phyloP scores from a whole-genome alignment of 2,113 vertebrate species.

The Brevimyrus niger region DNA sequence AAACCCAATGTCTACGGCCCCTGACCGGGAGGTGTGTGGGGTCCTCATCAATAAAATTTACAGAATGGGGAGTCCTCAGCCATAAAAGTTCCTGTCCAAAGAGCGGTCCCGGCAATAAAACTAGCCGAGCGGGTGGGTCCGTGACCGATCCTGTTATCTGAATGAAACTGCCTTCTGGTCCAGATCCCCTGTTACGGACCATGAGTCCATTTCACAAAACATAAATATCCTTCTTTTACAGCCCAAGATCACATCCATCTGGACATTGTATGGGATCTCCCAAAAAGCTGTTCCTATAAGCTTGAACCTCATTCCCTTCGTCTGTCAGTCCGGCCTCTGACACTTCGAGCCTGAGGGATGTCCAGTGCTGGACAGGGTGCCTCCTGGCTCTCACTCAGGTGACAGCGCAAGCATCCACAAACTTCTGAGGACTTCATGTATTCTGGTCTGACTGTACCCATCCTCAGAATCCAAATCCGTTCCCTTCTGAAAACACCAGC shows the following conservation, averaged over 20 bases:
- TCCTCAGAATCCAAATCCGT: neutral
- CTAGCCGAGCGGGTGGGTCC: neutral
- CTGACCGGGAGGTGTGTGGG: neutral
- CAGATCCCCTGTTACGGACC: neutral
- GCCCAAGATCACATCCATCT: neutral
- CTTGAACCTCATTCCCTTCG: neutral
- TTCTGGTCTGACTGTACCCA: neutral
- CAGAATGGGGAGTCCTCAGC: neutral
- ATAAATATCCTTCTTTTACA: neutral
- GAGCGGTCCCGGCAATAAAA: neutral
- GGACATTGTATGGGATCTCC: neutral
- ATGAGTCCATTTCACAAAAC: neutral
- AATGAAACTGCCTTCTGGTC: neutral
- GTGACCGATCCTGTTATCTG: neutral
- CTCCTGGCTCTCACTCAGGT: neutral
- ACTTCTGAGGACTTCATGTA: neutral
- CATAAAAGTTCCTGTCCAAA: neutral
- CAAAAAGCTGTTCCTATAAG: neutral
- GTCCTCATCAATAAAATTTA: neutral
- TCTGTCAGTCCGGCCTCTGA: neutral
- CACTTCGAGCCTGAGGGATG: neutral
- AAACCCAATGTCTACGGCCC: neutral
- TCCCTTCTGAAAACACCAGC: neutral
- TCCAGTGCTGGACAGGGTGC: neutral
- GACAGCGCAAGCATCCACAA: neutral